Evolutionary conservation across 37 sponge, comb jelly and placozoan genomes (phyloP), one percentile per base, ranked within the genome.

Genomic region (Amphimedon queenslandica): DNA sequence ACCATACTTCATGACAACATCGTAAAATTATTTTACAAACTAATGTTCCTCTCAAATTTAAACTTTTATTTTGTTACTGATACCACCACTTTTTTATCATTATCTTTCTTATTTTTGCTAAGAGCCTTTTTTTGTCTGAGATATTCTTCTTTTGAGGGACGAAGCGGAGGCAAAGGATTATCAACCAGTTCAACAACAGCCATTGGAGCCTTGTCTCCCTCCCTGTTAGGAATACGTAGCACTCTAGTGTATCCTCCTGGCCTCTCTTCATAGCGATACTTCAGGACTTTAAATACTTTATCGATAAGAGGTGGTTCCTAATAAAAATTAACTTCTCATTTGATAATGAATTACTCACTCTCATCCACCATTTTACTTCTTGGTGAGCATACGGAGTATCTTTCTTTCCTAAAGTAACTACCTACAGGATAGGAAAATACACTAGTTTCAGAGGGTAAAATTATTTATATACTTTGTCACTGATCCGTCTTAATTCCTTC

Each of bases 141-240:
- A n/a, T n/a, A n/a, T n/a, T n/a, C n/a, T n/a, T n/a, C n/a, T n/a
- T n/a, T n/a, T n/a, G n/a, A n/a, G n/a, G n/a, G n/a, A 47, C 51
- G 67, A 23, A 82, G 77, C 0, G 69, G 42, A 20, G 85, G 85
- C 1, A 79, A 58, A 32, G 29, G 36, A 42, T 93, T 93, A 43
- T 86, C 91, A 0, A 90, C 81, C 2, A 76, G 64, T 58, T 93
- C 94, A 6, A 93, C 65, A 24, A 93, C 71, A 25, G 92, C 94
- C 94, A 93, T 93, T 30, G 72, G 72, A 27, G 94, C 92, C 27
- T 90, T 73, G 77, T 93, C 94, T 39, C 88, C 88, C 30, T 86
- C 69, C 32, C 94, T 65, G 53, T 85, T 85, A 0, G 94, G 94
- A 2, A 85, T 81, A 30, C 73, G 37, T 8, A 93, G 55, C 29